Conservation (phyloP, 2,113 vertebrate species). For the Aplodontia rufa region DNA sequence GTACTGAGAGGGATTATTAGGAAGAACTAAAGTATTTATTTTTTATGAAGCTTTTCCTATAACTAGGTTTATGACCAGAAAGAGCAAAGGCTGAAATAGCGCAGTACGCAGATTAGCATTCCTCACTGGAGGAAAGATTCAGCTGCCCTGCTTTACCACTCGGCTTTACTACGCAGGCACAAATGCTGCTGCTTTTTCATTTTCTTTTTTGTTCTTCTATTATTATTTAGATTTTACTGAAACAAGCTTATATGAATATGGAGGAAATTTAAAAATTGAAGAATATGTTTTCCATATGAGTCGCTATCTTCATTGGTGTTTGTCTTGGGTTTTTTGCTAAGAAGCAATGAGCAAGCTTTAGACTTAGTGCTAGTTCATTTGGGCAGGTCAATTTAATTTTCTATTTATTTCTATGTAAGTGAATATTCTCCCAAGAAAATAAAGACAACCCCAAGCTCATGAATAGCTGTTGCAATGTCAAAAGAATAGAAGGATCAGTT, state of each 20-base stretch:
- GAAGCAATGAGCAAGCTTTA: neutral
- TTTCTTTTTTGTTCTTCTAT: constrained; percentile 49
- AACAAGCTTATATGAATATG: neutral
- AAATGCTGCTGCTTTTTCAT: constrained; percentile 29
- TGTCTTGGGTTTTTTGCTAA: constrained; percentile 39
- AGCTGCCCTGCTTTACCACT: constrained; percentile 22
- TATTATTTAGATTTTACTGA: constrained; percentile 26
- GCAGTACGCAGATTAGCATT: constrained; percentile 56
- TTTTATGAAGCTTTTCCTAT: constrained; percentile 80
- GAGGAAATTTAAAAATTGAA: constrained; percentile 36
- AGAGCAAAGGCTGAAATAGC: constrained; percentile 68
- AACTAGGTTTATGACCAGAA: constrained; percentile 79
- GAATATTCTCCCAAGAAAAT: neutral
- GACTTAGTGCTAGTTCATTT: neutral
- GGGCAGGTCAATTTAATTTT: neutral
- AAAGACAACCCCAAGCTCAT: neutral
- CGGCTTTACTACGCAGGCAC: neutral
- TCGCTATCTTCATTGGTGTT: neutral
- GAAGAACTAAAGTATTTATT: constrained; percentile 79
- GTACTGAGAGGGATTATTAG: constrained; percentile 77
- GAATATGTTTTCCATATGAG: constrained; percentile 26
- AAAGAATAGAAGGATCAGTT: neutral
- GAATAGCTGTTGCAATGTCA: constrained; percentile 15
- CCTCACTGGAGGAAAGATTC: constrained; percentile 67
- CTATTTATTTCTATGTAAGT: neutral